Evolutionary conservation across 2,888 invertebrate species (phyloP).

Genomic region (Lottia gigantea): DNA sequence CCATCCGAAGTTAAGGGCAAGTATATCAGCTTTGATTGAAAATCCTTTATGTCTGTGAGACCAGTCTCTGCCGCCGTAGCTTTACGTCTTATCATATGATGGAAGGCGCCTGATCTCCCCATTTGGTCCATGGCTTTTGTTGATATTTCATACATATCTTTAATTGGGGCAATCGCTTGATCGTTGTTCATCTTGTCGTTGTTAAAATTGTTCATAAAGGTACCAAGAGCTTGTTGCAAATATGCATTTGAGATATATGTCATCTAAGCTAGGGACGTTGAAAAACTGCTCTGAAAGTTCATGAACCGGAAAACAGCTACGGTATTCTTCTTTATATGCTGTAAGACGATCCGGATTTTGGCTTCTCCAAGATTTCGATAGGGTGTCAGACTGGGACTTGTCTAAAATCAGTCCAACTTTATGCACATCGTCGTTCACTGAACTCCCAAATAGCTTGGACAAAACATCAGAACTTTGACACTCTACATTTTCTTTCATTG

Average conservation of each 20-base stretch:
- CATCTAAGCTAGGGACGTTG: neutral
- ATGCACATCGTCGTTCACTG: too few species aligned
- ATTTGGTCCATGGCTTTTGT: neutral
- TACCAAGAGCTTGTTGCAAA: neutral
- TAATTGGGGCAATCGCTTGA: neutral
- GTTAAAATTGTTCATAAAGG: neutral
- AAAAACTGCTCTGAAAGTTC: neutral
- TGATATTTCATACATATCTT: neutral
- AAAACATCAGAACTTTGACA: too few species aligned
- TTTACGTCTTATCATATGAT: neutral
- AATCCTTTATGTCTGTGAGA: neutral
- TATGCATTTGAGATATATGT: neutral
- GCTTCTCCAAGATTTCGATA: too few species aligned
- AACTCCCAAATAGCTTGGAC: too few species aligned
- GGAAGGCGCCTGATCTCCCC: neutral
- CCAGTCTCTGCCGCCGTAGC: neutral
- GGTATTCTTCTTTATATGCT: too few species aligned
- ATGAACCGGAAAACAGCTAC: neutral
- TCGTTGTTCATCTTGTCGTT: neutral
- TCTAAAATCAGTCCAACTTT: neutral
- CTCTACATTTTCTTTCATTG: too few species aligned
- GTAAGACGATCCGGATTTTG: too few species aligned
- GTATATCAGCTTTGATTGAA: neutral
- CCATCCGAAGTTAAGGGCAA: conserved; percentile 13
- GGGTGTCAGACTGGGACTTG: too few species aligned